Evolutionary conservation across 92 coral and sea anemone genomes (phyloP), one percentile per base, ranked within the genome.

Genomic region (Palythoa caribaeorum): DNA sequence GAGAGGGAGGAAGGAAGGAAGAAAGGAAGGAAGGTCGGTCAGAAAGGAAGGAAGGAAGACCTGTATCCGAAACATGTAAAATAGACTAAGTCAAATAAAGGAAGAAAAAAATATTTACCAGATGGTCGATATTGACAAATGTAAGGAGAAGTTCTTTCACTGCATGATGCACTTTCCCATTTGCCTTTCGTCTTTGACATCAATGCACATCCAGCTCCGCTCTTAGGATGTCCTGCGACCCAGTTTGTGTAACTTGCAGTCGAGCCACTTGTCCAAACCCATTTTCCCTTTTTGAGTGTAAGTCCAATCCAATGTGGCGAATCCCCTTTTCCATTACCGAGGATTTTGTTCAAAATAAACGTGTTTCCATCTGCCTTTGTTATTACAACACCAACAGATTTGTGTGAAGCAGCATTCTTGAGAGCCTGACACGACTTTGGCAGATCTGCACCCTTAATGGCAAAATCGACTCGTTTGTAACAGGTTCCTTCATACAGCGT

Each of bases 251-350:
- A 74, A 0, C 15, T 44, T n/a, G 44, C 78, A 17, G 11, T 1
- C 35, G 78, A 74, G 7, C 78, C 37, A 47, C n/a, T 15, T 2
- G 14, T 54, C 78, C 78, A 74, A n/a, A 17, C 5, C 78, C 78
- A 74, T 11, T 51, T 17, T 9, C 44, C 78, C 9, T 0, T 17
- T 5, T 1, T n/a, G n/a, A 74, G 6, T 5, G 35, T 40, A 9
- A 74, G 57, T 47, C 78, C 78, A 16, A 74, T 47, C 78, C 78
- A 74, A 47, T 74, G 44, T 15, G 78, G 53, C 6, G 55, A 74
- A 15, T 48, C 17, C 50, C 57, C 50, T 11, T 53, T 40, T n/a
- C 36, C 78, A 9, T 16, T 40, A 74, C 28, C 28, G 28, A 28
- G 28, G 28, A 28, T 28, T 28, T 28, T 28, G 28, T 28, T 28